A percentile compares a stretch with the other conserved stretches of the same genome.
phyloP scores from a whole-genome alignment of 2,888 invertebrate genomes.

The Hyppa rectilinea region DNA sequence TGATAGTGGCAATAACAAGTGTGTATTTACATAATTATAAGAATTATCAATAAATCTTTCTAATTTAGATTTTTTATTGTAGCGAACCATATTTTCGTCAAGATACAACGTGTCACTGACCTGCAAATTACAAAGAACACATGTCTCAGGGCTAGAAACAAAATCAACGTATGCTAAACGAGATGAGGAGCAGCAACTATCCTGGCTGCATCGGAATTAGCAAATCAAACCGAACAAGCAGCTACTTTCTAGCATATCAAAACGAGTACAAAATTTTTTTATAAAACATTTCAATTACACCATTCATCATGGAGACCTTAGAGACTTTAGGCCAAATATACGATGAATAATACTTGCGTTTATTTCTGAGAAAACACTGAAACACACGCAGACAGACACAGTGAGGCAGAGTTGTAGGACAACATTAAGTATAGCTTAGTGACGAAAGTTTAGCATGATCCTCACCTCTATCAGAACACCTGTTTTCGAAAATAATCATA shows the following conservation, averaged over 20 bases:
- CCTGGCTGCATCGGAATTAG: constrained; percentile 5
- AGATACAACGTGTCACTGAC: too few species aligned
- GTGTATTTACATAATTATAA: too few species aligned
- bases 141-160: too few species aligned
- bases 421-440: not conserved
- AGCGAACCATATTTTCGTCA: too few species aligned
- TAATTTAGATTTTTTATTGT: too few species aligned
- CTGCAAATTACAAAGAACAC: too few species aligned
- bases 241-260: not conserved
- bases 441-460: not conserved
- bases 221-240: not conserved
- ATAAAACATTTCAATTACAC: not conserved
- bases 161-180: not conserved
- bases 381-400: not conserved
- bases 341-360: not conserved
- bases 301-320: not conserved
- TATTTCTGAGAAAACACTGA: constrained; percentile 4
- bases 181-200: not conserved
- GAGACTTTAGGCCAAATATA: not conserved
- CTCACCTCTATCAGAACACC: not conserved
- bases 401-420: not conserved
- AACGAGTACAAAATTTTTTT: not conserved
- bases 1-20: too few species aligned
- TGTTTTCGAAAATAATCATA: not conserved
- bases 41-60: too few species aligned